A percentile compares a stretch with the other conserved stretches of the same genome.
Evolutionary conservation across 1,140 invertebrate species (phyloP).

Genomic region (Pteromalus puparum): DNA sequence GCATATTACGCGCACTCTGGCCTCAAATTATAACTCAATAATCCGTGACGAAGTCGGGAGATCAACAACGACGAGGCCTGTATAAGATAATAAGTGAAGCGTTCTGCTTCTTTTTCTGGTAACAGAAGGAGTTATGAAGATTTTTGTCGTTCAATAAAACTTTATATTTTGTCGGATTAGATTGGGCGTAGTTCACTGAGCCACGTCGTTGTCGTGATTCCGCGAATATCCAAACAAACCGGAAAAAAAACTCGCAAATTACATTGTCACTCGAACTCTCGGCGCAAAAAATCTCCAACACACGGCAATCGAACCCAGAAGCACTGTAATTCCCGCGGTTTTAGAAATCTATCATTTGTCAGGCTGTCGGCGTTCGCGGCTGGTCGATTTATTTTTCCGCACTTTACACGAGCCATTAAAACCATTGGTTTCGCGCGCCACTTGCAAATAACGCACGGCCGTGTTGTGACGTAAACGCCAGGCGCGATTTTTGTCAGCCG

Average conservation of each 20-base stretch:
- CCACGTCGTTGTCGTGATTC: too few species aligned
- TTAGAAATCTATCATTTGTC: slow-evolving; percentile 40
- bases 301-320: background rate
- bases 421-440: background rate
- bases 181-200: background rate
- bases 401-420: slow-evolving; percentile 35
- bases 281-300: background rate
- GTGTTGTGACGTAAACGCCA: background rate
- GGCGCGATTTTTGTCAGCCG: background rate
- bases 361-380: background rate
- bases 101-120: background rate
- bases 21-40: slow-evolving; percentile 51
- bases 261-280: background rate
- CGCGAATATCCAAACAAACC: background rate
- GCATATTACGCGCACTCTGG: background rate
- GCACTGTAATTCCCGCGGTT: slow-evolving; percentile 34
- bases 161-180: too few species aligned
- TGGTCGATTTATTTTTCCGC: slow-evolving; percentile 22
- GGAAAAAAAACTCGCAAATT: background rate
- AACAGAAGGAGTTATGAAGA: too few species aligned
- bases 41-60: slow-evolving; percentile 13
- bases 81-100: slow-evolving; percentile 7
- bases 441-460: background rate
- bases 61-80: background rate
- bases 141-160: too few species aligned